Conservation (phyloP, 1,140 invertebrate genomes). For the Lamellibrachia luymesi region DNA sequence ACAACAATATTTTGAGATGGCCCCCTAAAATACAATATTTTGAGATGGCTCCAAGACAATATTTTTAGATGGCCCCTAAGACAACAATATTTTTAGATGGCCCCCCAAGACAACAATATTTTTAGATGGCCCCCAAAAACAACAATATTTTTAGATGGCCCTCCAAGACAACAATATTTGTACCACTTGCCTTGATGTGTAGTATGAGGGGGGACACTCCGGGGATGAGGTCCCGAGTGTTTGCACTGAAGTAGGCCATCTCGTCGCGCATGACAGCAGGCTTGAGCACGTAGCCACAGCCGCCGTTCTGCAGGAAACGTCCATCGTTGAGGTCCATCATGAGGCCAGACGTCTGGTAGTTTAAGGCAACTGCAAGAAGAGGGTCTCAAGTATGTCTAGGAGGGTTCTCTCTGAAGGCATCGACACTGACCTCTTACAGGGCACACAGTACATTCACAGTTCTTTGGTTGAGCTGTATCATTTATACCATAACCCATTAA, state of each 20-base stretch:
- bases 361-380: conserved; percentile 58
- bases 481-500: no score
- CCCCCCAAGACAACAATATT: not conserved
- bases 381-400: not conserved
- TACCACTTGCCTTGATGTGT: conserved; percentile 62
- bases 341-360: conserved; percentile 64
- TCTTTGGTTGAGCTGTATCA: no score
- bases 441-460: no score
- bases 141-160: conserved; percentile 52
- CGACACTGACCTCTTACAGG: no score
- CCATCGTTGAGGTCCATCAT: conserved; percentile 64
- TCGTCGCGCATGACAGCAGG: conserved; percentile 61
- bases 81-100: no score
- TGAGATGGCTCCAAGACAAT: no score
- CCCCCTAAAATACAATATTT: no score
- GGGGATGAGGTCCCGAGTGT: conserved; percentile 59
- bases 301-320: conserved; percentile 66
- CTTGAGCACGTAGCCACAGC: conserved; percentile 70
- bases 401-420: not conserved
- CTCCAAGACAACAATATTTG: conserved; percentile 61
- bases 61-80: no score
- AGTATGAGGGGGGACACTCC: conserved; percentile 63
- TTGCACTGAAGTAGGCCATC: conserved; percentile 59
- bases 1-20: no score
- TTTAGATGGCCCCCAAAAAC: conserved; percentile 44